These are phyloP conservation scores for Archivesica marissinica DNA, from an alignment of 1,140 invertebrate genomes.

Conservation along the genomic window DNA sequence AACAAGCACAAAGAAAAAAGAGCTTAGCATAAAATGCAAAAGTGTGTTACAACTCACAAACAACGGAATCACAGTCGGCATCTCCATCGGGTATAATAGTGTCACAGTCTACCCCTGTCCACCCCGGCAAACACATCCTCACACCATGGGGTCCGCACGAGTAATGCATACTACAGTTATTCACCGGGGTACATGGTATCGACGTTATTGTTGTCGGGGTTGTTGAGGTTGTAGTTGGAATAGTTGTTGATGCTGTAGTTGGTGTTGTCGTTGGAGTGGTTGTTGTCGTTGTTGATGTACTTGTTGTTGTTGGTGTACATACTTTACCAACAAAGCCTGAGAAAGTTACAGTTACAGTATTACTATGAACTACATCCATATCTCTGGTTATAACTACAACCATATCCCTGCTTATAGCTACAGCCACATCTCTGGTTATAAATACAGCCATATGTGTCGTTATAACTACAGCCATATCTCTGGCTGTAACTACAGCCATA, in stretches of 20 bases:
- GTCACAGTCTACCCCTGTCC: conserved; percentile 54
- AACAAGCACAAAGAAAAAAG: no score
- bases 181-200: background rate
- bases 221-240: background rate
- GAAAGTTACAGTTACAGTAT: no score
- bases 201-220: background rate
- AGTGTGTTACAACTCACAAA: no score
- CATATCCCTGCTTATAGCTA: no score
- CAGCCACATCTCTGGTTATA: no score
- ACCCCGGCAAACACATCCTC: conserved; percentile 44
- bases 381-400: no score
- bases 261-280: background rate
- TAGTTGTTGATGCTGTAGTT: conserved; percentile 1
- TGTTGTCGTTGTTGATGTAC: conserved; percentile 25
- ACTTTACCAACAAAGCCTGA: background rate
- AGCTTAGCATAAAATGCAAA: no score
- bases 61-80: conserved; percentile 57
- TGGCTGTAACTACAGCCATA: no score
- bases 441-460: no score
- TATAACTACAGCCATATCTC: no score
- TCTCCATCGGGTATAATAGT: background rate
- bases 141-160: conserved; percentile 33
- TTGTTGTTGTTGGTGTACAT: background rate
- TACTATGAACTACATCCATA: no score
- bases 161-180: conserved; percentile 46